These are phyloP conservation scores for Orycteropus afer DNA, from an alignment of 2,113 vertebrate genomes.

Conservation along the genomic window DNA sequence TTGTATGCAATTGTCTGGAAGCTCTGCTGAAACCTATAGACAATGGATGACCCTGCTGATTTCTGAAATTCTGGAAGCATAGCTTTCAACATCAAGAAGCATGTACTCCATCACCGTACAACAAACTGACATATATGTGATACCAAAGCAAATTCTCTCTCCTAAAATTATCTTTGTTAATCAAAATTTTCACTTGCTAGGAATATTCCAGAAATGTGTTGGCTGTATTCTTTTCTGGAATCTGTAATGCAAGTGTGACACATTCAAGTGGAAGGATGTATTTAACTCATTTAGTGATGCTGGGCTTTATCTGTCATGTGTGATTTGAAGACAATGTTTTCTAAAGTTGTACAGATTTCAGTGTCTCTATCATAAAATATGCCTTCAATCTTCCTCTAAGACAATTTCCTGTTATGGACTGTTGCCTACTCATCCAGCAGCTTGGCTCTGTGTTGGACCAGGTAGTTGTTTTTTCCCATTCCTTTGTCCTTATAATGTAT, in stretches of 20 bases:
- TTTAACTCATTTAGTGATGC: background rate
- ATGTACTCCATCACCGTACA: no score
- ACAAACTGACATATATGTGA: no score
- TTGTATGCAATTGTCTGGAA: no score
- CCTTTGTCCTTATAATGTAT: background rate
- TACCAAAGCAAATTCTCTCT: background rate
- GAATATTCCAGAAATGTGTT: background rate
- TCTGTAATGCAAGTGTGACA: background rate
- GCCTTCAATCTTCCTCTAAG: background rate
- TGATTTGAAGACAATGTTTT: slow-evolving; percentile 19
- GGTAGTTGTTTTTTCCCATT: background rate
- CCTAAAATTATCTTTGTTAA: background rate
- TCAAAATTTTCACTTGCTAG: background rate
- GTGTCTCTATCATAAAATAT: background rate
- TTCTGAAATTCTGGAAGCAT: no score
- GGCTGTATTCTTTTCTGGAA: background rate
- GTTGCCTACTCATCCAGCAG: background rate
- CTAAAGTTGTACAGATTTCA: background rate
- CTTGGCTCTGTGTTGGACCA: background rate
- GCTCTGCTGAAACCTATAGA: no score
- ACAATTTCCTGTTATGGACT: background rate
- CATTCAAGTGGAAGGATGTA: background rate
- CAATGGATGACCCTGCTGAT: no score
- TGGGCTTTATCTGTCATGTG: background rate
- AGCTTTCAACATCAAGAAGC: no score